Evolutionary conservation across 2,888 invertebrate species (phyloP).

Genomic region (Strigamia maritima): DNA sequence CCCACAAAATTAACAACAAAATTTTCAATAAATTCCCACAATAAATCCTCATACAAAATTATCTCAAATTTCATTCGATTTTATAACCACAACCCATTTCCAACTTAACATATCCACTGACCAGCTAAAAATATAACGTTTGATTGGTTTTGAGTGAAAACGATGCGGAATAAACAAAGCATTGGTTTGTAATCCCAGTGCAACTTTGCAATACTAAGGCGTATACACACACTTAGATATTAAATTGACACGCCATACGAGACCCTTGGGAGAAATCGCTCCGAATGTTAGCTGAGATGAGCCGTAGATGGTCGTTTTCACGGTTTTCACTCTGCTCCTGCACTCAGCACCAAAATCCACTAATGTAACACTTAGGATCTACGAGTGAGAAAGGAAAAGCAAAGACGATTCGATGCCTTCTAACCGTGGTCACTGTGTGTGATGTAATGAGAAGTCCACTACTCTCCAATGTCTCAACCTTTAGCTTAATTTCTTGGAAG

Average conservation of each 20-base stretch:
- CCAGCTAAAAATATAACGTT: neutral
- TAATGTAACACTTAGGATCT: slow-evolving; percentile 32
- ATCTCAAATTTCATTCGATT: too few relatives aligned
- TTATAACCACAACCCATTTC: neutral
- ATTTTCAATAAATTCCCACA: too few relatives aligned
- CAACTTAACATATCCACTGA: neutral
- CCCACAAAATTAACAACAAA: too few relatives aligned
- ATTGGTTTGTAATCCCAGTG: neutral
- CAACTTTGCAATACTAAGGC: neutral
- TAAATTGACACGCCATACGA: slow-evolving; percentile 32
- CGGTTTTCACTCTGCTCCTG: slow-evolving; percentile 30
- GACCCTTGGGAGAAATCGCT: slow-evolving; percentile 28
- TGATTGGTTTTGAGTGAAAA: neutral
- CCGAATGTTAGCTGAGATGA: slow-evolving; percentile 27
- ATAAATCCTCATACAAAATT: too few relatives aligned
- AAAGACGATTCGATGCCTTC: slow-evolving; percentile 28
- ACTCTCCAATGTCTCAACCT: slow-evolving; percentile 16
- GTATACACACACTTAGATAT: slow-evolving; percentile 34
- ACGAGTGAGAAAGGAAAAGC: slow-evolving; percentile 19
- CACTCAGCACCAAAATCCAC: slow-evolving; percentile 34
- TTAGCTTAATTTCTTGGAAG: slow-evolving; percentile 31
- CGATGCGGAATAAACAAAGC: neutral
- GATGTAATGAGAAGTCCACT: slow-evolving; percentile 25
- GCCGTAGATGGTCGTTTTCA: slow-evolving; percentile 34
- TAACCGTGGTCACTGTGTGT: neutral